phyloP scores from a whole-genome alignment of 2,797 vertebrate genomes.

The Lepidocolaptes lacrymiger region DNA sequence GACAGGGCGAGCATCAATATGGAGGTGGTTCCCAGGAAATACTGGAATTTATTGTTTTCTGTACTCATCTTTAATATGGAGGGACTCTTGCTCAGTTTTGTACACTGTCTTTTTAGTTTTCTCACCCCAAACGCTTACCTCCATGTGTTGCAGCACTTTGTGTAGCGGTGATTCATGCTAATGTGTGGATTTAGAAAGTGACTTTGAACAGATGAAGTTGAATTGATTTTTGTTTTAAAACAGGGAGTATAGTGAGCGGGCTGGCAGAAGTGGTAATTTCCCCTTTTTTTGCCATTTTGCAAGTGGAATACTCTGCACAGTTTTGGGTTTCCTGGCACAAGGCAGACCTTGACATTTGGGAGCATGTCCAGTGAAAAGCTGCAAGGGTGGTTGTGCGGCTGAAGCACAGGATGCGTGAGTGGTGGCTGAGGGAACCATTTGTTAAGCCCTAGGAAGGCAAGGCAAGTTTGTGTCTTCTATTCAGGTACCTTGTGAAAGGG shows the following conservation, averaged over 20 bases:
- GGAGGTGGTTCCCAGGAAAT: not conserved
- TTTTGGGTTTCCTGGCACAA: not conserved
- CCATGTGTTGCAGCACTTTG: not conserved
- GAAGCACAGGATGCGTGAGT: not conserved
- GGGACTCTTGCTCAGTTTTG: not conserved
- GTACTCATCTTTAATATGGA: not conserved
- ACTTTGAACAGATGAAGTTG: not conserved
- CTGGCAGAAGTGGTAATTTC: not conserved
- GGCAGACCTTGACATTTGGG: not conserved
- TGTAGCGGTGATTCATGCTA: not conserved
- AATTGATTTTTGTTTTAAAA: not conserved
- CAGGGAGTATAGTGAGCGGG: rapidly evolving
- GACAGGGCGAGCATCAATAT: not conserved
- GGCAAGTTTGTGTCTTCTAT: not conserved
- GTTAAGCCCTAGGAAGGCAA: not conserved
- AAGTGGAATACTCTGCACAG: not conserved
- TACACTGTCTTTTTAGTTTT: not conserved
- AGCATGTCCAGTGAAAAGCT: not conserved
- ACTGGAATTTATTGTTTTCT: not conserved
- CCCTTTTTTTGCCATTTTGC: not conserved
- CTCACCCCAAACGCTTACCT: not conserved
- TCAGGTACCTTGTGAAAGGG: not conserved
- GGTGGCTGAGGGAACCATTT: rapidly evolving
- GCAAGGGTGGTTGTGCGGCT: not conserved
- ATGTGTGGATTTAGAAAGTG: not conserved